Conservation (phyloP, 92 coral and sea anemone genomes). For the Scolanthus callimorphus region DNA sequence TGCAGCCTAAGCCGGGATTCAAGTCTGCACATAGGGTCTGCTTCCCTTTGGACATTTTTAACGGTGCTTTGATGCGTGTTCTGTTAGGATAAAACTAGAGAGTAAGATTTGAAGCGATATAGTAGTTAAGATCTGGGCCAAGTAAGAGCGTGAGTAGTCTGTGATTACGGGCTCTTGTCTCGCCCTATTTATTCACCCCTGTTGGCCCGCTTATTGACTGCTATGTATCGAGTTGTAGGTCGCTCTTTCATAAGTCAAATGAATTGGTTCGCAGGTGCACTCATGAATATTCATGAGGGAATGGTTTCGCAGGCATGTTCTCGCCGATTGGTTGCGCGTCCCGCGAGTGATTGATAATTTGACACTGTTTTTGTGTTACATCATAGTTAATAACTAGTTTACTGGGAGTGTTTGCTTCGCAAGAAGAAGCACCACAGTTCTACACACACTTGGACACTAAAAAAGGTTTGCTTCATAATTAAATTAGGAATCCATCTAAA, state of each 20-base stretch:
- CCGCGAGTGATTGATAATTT: neutral
- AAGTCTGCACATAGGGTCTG: neutral
- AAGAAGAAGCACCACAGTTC: no score
- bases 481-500: no score
- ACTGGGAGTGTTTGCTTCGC: neutral
- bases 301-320: constrained; percentile 21
- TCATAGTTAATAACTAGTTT: neutral
- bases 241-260: constrained; percentile 65
- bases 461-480: no score
- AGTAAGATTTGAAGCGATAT: neutral
- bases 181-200: constrained; percentile 74
- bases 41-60: constrained; percentile 32
- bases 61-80: neutral
- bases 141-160: constrained; percentile 1
- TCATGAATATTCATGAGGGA: constrained; percentile 54
- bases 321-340: constrained; percentile 37
- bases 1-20: neutral
- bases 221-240: constrained; percentile 79
- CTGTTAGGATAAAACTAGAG: no score
- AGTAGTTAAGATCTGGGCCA: neutral
- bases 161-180: neutral
- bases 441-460: no score
- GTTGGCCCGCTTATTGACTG: constrained; percentile 66
- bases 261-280: constrained; percentile 92
- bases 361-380: neutral